phyloP scores from a whole-genome alignment of 2,113 vertebrate species.

The Ciconia stormi region DNA sequence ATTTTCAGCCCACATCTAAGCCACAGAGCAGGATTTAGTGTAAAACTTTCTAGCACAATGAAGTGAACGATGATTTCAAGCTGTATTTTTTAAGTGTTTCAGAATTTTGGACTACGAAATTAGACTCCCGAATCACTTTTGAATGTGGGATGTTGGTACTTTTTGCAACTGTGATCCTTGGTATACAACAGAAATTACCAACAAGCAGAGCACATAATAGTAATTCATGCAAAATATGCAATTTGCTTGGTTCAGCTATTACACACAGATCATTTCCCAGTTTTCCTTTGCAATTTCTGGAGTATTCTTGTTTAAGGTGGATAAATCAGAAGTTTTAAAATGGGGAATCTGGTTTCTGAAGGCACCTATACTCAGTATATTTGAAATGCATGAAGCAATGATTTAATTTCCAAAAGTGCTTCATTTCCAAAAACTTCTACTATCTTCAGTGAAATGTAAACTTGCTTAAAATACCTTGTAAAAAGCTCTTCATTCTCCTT shows the following conservation, averaged over 20 bases:
- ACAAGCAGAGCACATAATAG: background rate
- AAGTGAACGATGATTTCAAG: background rate
- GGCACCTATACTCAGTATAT: background rate
- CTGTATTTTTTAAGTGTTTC: background rate
- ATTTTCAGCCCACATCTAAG: background rate
- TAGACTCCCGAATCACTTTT: background rate
- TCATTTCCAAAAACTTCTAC: background rate
- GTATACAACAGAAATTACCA: background rate
- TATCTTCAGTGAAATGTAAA: background rate
- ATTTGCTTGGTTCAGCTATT: constrained; percentile 19
- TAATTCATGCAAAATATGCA: constrained; percentile 25
- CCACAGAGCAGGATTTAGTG: background rate
- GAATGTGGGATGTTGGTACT: background rate
- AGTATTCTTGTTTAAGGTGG: background rate
- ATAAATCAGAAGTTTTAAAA: background rate
- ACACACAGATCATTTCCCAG: background rate
- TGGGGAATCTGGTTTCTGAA: background rate
- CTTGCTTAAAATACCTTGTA: background rate
- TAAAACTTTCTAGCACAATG: background rate
- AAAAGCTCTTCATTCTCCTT: background rate
- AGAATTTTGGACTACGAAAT: background rate
- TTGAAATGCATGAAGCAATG: background rate
- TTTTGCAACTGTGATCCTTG: background rate
- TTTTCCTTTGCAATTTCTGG: background rate
- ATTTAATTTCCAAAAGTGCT: background rate